A percentile compares a stretch with the other conserved stretches of the same genome.
Evolutionary conservation across 2,113 vertebrate species (phyloP).

Genomic region (Nesogale talazaci): DNA sequence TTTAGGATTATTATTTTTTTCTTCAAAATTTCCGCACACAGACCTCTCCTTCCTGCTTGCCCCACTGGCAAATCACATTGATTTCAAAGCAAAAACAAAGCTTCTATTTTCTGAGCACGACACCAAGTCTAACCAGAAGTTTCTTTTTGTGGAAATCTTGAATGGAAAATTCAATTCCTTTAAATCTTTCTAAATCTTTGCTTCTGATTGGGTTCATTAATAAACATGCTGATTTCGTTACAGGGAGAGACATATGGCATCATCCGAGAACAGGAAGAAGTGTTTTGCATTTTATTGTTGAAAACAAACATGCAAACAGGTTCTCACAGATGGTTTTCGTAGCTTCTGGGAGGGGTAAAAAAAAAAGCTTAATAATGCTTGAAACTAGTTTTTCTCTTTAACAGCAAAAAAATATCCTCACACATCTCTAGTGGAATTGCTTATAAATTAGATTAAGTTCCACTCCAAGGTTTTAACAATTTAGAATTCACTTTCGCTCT

Average conservation of each 20-base stretch:
- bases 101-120: constrained; percentile 83
- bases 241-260: constrained; percentile 97
- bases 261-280: constrained; percentile 96
- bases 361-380: constrained; percentile 87
- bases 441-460: constrained; percentile 84
- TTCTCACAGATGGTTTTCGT: constrained; percentile 97
- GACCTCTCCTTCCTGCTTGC: constrained; percentile 77
- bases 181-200: constrained; percentile 89
- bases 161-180: constrained; percentile 82
- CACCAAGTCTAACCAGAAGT: constrained; percentile 81
- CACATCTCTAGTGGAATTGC: constrained; percentile 65
- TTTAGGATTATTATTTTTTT: constrained; percentile 42
- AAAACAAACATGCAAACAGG: constrained; percentile 99
- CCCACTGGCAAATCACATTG: constrained; percentile 82
- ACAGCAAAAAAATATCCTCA: constrained; percentile 67
- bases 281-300: constrained; percentile 99
- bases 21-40: constrained; percentile 65
- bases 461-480: constrained; percentile 68
- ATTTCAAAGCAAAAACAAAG: constrained; percentile 84
- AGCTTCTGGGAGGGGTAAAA: constrained; percentile 89
- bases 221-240: constrained; percentile 97
- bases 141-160: constrained; percentile 83
- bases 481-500: constrained; percentile 67
- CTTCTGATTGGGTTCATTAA: constrained; percentile 98
- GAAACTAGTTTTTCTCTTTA: constrained; percentile 83